These are phyloP conservation scores for Pipra filicauda DNA, from an alignment of 2,113 vertebrate species.

Conservation along the genomic window DNA sequence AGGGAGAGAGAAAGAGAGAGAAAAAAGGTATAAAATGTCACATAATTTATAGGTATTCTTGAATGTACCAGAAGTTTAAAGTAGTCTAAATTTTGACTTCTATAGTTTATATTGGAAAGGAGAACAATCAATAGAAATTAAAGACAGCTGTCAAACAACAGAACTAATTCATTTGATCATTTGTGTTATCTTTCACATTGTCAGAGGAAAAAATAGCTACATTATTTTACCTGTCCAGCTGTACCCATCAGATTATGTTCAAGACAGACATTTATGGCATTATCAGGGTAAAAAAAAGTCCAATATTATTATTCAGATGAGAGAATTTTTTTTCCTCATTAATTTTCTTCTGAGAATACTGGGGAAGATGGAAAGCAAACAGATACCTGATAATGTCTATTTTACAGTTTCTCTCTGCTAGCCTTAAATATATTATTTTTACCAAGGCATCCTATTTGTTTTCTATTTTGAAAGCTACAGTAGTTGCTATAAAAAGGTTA, in stretches of 20 bases:
- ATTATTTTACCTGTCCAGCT: neutral
- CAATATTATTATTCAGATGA: neutral
- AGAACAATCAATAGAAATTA: neutral
- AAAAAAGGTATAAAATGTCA: neutral
- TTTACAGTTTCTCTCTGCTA: constrained; percentile 32
- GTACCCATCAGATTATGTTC: neutral
- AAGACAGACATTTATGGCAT: neutral
- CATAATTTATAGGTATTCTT: neutral
- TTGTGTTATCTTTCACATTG: neutral
- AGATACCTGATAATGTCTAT: neutral
- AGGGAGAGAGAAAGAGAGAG: neutral
- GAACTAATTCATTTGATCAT: neutral
- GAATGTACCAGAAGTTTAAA: neutral
- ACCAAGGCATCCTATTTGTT: constrained; percentile 53
- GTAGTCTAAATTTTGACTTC: neutral
- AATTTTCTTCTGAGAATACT: constrained; percentile 1
- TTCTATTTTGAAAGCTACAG: constrained; percentile 64
- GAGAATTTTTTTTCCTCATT: neutral
- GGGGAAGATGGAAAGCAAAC: neutral
- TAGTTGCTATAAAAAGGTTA: constrained; percentile 68
- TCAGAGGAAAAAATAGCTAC: neutral
- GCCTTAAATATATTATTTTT: constrained; percentile 48
- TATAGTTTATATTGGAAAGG: neutral
- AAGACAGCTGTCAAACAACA: neutral
- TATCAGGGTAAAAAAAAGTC: neutral